Evolutionary conservation across 2,113 vertebrate species (phyloP), one percentile per base, ranked within the genome.

Genomic region (Brachyhypopomus occidentalis): DNA sequence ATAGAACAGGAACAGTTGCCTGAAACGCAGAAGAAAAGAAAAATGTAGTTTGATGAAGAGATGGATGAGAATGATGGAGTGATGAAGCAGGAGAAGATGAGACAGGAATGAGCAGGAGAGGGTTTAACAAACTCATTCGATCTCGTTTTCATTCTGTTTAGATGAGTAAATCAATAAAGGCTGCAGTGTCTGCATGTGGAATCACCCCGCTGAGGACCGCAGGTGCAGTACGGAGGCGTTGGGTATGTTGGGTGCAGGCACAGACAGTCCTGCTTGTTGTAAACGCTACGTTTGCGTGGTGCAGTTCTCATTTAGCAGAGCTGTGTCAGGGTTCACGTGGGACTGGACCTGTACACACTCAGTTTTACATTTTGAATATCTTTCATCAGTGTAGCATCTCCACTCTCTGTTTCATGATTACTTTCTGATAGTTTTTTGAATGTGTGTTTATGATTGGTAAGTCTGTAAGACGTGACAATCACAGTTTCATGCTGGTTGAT

Each of bases 101-200:
- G 64, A 23, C 20, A 34, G 52, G 56, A 58, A 20, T 16, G 58
- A n/a, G 71, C 4, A 55, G 20, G 60, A 4, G 25, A 17, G 27
- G 23, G 64, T 48, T 48, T 16, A 30, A 77, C 41, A 64, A 4
- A 41, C 72, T 67, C 75, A 72, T 80, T 88, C 85, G 77, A 23
- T 14, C 83, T 41, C 64, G 45, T 75, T 75, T 69, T 72, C 83
- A 75, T 85, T 89, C 83, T 85, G 86, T 67, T 81, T 83, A 77
- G 75, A 82, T 79, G 25, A 27, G 59, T 8, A 38, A 80, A 91
- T 90, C 82, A 74, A 81, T 85, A 85, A 6, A 9, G 41, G 9
- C 41, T 7, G 41, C 41, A 41, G 41, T 9, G 41, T 41, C 5
- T 41, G 77, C 78, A 59, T 30, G 5, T 77, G 22, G 73, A 63